Conservation (phyloP, 2,888 invertebrate genomes). For the Siphlonurus alternatus region DNA sequence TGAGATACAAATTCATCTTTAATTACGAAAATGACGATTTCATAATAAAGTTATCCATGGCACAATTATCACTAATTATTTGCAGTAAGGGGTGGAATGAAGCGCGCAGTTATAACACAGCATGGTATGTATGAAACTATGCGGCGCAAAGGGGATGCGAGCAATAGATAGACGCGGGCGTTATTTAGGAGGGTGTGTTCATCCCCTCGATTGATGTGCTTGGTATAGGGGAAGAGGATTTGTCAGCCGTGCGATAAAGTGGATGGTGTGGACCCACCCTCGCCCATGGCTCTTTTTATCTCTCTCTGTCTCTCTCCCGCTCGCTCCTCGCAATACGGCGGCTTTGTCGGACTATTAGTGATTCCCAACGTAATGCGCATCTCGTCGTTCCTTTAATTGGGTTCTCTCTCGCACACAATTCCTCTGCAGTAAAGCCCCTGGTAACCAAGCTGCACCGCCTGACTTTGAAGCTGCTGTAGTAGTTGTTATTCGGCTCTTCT, state of each 20-base stretch:
- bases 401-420: background rate
- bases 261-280: background rate
- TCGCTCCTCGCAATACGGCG: background rate
- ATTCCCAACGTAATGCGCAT: background rate
- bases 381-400: background rate
- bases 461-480: too few species aligned
- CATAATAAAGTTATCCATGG: background rate
- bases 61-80: background rate
- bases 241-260: background rate
- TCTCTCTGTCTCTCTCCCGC: background rate
- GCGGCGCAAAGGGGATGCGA: background rate
- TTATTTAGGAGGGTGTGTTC: background rate
- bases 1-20: background rate
- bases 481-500: too few species aligned
- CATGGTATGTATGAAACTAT: background rate
- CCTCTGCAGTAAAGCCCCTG: background rate
- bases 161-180: background rate
- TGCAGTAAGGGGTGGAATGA: background rate
- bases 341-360: background rate
- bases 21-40: background rate
- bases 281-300: background rate
- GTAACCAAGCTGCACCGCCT: too few species aligned
- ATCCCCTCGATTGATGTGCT: background rate
- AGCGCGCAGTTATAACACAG: background rate
- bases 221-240: background rate